A percentile compares a stretch with the other conserved stretches of the same genome.
These are phyloP conservation scores for Intellagama lesueurii DNA, from an alignment of 2,797 vertebrate genomes.

Conservation along the genomic window DNA sequence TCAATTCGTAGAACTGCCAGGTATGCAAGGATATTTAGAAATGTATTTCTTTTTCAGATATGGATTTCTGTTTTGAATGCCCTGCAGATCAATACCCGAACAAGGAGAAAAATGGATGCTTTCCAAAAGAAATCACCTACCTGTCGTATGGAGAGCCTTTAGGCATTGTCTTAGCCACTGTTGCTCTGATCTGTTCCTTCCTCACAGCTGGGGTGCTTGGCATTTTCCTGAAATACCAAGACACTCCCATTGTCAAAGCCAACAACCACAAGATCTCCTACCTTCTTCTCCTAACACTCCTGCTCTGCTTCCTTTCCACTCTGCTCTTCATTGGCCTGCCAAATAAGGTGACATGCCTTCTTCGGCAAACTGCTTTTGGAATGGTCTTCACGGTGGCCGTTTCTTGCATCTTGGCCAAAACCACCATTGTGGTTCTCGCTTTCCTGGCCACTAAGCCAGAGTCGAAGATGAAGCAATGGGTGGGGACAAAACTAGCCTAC, in stretches of 20 bases:
- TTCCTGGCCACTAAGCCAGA: neutral
- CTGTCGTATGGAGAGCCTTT: slow-evolving; percentile 10
- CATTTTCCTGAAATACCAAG: neutral
- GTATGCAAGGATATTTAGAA: neutral
- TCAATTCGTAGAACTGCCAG: neutral
- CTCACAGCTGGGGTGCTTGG: neutral
- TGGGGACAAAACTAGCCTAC: too few relatives aligned
- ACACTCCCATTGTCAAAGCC: too few relatives aligned
- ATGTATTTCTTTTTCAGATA: slow-evolving; percentile 5
- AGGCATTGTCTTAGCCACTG: neutral
- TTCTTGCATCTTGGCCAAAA: slow-evolving; percentile 13
- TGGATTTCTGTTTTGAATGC: neutral
- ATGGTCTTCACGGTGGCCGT: slow-evolving; percentile 11
- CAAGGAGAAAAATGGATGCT: neutral
- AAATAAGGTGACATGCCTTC: neutral
- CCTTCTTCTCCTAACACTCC: neutral
- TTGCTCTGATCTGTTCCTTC: neutral
- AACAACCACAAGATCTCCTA: neutral
- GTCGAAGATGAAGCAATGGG: neutral
- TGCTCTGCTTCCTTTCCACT: neutral
- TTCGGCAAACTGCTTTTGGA: slow-evolving; percentile 1
- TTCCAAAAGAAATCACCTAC: neutral
- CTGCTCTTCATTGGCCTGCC: neutral
- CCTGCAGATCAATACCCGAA: neutral
- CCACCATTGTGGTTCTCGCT: too few relatives aligned